Evolutionary conservation across 1,140 invertebrate species (phyloP).

Genomic region (Drosophila yakuba): DNA sequence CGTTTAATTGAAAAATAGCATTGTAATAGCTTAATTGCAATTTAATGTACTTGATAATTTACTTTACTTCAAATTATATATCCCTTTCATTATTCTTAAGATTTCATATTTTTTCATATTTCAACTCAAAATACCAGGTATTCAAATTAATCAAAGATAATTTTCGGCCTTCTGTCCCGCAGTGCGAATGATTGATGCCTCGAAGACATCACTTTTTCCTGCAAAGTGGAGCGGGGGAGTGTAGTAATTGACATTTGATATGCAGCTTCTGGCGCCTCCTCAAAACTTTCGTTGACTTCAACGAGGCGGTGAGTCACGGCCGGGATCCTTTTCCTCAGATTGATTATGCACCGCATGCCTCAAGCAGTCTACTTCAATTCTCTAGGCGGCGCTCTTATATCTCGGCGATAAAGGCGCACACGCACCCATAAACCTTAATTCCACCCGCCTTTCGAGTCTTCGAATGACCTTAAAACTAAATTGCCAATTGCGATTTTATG

Average conservation of each 20-base stretch:
- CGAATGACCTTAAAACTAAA: constrained; percentile 71
- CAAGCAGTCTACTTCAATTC: constrained; percentile 50
- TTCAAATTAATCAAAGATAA: constrained; percentile 32
- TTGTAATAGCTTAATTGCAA: too few relatives aligned
- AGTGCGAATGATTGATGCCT: constrained; percentile 58
- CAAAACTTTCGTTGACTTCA: constrained; percentile 45
- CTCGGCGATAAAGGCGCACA: constrained; percentile 69
- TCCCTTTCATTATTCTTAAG: too few relatives aligned
- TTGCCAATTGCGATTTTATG: constrained; percentile 68
- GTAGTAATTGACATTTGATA: constrained; percentile 65
- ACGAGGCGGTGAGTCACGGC: constrained; percentile 27
- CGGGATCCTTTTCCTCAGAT: constrained; percentile 35
- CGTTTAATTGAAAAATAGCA: too few relatives aligned
- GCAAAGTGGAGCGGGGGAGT: constrained; percentile 35
- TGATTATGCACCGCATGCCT: constrained; percentile 64
- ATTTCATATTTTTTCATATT: too few relatives aligned
- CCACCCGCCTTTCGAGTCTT: constrained; percentile 26
- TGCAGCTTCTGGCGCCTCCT: constrained; percentile 54
- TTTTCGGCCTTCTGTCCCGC: constrained; percentile 4
- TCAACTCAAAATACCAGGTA: too few relatives aligned
- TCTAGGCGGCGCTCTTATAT: constrained; percentile 65
- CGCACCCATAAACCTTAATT: constrained; percentile 78
- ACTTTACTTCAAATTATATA: too few relatives aligned
- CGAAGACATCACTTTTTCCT: constrained; percentile 28
- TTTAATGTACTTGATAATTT: too few relatives aligned